Evolutionary conservation across 1,140 invertebrate species (phyloP).

Genomic region (Neuroterus valhalla): DNA sequence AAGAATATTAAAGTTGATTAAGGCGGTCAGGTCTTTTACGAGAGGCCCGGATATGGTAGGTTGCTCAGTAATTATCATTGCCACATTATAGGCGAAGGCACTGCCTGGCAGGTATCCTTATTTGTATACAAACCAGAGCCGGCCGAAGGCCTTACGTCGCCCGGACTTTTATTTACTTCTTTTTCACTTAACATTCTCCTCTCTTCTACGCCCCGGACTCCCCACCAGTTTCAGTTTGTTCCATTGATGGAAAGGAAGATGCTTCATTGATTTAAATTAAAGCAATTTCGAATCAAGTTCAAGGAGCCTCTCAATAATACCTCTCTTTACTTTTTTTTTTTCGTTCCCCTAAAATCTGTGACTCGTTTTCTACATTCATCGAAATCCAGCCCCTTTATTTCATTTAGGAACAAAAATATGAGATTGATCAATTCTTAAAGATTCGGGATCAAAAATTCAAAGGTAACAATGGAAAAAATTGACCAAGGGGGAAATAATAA

Average conservation of each 20-base stretch:
- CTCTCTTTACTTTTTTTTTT: not conserved
- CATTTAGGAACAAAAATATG: not conserved
- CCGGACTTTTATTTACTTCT: not conserved
- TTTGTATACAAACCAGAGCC: conserved; percentile 30
- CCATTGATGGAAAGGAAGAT: conserved; percentile 27
- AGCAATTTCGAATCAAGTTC: conserved; percentile 7
- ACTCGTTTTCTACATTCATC: too few relatives aligned
- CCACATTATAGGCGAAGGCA: conserved; percentile 26
- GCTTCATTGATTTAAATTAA: conserved; percentile 31
- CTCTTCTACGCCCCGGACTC: not conserved
- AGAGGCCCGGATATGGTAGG: conserved; percentile 23
- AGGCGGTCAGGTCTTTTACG: conserved; percentile 19
- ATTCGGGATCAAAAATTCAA: not conserved
- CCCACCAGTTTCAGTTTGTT: conserved; percentile 12
- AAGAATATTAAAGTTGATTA: conserved; percentile 24
- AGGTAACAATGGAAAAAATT: not conserved
- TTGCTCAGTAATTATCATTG: conserved; percentile 29
- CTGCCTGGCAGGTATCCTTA: conserved; percentile 22
- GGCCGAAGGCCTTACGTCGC: conserved; percentile 18
- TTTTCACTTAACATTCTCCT: conserved; percentile 25
- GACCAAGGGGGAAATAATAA: conserved; percentile 12
- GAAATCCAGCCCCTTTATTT: not conserved
- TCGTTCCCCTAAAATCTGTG: not conserved
- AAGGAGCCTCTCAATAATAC: not conserved
- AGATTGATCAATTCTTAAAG: not conserved